These are phyloP conservation scores for Channa maculata DNA, from an alignment of 2,113 vertebrate genomes.

Conservation along the genomic window DNA sequence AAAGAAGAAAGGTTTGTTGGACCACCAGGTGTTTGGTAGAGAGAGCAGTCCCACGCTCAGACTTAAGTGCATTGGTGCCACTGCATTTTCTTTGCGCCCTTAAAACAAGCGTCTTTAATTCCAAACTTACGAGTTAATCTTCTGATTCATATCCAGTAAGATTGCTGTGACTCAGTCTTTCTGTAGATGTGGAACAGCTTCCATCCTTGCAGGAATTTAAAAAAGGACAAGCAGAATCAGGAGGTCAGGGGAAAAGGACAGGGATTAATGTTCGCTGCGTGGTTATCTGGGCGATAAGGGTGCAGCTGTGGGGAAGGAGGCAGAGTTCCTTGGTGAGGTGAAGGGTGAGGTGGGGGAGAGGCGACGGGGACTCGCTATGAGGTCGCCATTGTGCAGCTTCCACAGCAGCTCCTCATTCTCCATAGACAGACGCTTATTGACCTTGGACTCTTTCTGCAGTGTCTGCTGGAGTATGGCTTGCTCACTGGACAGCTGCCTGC, in stretches of 20 bases:
- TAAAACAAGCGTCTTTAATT: constrained; percentile 24
- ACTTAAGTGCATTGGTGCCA: constrained; percentile 51
- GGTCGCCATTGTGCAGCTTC: constrained; percentile 95
- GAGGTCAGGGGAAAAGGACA: not conserved
- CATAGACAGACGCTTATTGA: constrained; percentile 97
- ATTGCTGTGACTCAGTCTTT: constrained; percentile 5
- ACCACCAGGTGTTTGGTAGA: constrained; percentile 49
- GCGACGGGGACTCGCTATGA: constrained; percentile 89
- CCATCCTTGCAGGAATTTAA: constrained; percentile 24
- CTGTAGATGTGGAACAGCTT: constrained; percentile 25
- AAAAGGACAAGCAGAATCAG: constrained; percentile 23
- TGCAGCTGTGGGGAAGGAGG: constrained; percentile 84
- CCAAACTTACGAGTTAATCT: too few relatives aligned
- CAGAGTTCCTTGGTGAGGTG: constrained; percentile 87
- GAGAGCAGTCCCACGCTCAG: constrained; percentile 36
- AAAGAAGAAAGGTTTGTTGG: constrained; percentile 81
- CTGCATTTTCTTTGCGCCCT: constrained; percentile 21
- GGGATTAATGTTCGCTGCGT: not conserved
- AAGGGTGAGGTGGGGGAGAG: constrained; percentile 89
- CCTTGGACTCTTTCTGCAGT: constrained; percentile 95
- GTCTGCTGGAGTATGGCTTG: constrained; percentile 93
- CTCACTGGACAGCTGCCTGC: constrained; percentile 93
- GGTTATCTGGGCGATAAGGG: constrained; percentile 89
- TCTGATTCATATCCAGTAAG: too few relatives aligned
- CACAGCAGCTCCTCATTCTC: constrained; percentile 98